Base-by-base conservation (phyloP, 1,140 invertebrate genomes). In the Pseudomyrmex dendroicus region DNA sequence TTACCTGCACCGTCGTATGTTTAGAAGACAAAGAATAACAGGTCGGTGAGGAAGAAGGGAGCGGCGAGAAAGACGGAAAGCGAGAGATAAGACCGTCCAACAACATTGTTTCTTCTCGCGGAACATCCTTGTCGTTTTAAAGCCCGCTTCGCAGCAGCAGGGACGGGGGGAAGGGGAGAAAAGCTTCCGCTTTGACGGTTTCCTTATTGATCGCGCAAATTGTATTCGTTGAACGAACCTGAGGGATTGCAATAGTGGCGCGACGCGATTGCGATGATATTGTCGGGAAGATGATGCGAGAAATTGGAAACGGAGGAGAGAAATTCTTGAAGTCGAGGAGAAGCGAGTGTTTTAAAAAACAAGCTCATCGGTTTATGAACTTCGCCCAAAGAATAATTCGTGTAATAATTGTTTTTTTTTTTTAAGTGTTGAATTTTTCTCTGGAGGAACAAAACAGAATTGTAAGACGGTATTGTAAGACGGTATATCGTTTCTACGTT, bases 1-100 rank as follows among this genome's bases (percentile, higher is more conserved):
- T 80, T 80, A 80, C 66, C 66, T 80, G 66, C 76, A 61, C 44
- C 56, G 20, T 70, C 76, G 76, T 80, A 80, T 80, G 76, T 72
- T 80, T 80, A 72, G 76, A 72, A 80, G 76, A 80, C 66, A 70
- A 80, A 72, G 76, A 80, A 80, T 80, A 80, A 80, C 76, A 72
- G 56, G 44, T 50, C 17, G 66, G 25, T 54, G 50, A 72, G 54
- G 54, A 80, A 59, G 66, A 80, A 72, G 64, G 50, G 50, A 17
- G 64, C n/a, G 52, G 10, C 64, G 63, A 68, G 63, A 61, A 70
- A 72, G 66, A 70, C 44, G 76, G 76, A 70, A 72, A 72, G 66
- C 54, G 56, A 50, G 76, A 80, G 76, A 80, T 80, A 80, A 80
- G 56, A 61, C 76, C 76, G 22, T 80, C 66, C 76, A 80, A 80